Percentiles rank a stretch among this genome's conserved stretches.
phyloP scores from a whole-genome alignment of 2,797 vertebrate species.

The Hemibagrus guttatus region DNA sequence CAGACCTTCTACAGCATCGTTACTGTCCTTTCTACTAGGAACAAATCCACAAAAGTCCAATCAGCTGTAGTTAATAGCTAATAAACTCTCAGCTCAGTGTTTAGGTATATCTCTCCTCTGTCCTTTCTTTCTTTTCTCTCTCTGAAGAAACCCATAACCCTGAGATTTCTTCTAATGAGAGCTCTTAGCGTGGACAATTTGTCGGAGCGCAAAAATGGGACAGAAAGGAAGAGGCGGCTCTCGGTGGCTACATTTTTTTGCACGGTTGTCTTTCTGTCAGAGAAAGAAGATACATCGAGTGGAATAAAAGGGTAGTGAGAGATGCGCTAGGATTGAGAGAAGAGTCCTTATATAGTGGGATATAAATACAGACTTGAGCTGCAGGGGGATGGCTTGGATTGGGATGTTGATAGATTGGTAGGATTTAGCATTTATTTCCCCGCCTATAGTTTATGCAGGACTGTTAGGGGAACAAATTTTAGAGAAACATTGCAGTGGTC shows the following conservation, averaged over 20 bases:
- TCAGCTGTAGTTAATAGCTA: background rate
- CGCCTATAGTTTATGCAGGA: too few relatives aligned
- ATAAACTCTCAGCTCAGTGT: background rate
- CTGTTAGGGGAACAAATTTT: too few relatives aligned
- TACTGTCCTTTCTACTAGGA: too few relatives aligned
- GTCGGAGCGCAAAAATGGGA: background rate
- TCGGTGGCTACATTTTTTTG: background rate
- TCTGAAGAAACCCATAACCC: background rate
- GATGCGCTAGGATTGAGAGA: background rate
- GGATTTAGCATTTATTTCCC: background rate
- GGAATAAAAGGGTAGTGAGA: background rate
- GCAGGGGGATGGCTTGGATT: background rate
- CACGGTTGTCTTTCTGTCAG: background rate
- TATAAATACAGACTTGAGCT: background rate
- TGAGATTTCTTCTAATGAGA: slow-evolving; percentile 8
- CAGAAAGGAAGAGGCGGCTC: background rate
- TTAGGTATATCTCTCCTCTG: background rate
- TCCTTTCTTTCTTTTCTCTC: background rate
- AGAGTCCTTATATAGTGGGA: background rate
- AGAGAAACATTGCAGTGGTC: background rate
- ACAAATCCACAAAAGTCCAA: too few relatives aligned
- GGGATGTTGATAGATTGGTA: background rate
- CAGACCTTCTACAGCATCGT: too few relatives aligned
- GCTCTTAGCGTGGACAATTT: slow-evolving; percentile 16
- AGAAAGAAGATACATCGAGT: background rate